Base-by-base conservation (phyloP, 2,113 vertebrate species). In the Chloroceryle aenea region DNA sequence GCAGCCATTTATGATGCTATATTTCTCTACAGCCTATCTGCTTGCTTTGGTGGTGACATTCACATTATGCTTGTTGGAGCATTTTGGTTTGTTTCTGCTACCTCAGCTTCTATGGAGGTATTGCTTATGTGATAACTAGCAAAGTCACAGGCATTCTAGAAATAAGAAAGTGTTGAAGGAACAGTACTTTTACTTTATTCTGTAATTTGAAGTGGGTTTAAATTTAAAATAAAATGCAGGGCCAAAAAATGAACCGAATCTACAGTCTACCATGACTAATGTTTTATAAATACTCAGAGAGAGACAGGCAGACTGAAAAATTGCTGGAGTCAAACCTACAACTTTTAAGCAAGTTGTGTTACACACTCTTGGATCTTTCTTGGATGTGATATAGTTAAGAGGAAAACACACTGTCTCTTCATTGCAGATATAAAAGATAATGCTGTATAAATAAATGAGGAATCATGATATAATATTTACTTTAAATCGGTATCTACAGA, bases 261-360 rank as follows among this genome's bases (percentile, higher is more conserved):
- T 71, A 62, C 10, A 86, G 25, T 29, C 25, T 73, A 36, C 42
- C 13, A 36, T 84, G 55, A 78, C 26, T 81, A 58, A 63, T 68
- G 6, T 43, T 80, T 91, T 72, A 61, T 72, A 91, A 93, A 77
- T 69, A 74, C 42, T 77, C 47, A 45, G 68, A 66, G 53, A 64
- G 50, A 94, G 66, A 53, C 34, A 93, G 77, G 73, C 48, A 59
- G 72, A 59, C 27, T 76, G 62, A 93, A 95, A 96, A 91, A 85
- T 32, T 58, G 13, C 45, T 83, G 20, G 29, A 89, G 45, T 85
- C 88, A 95, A 91, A 89, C 18, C 22, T 81, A 34, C 0, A 10
- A 34, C 48, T 76, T 14, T 91, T 73, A 73, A 64, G 30, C 3
- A 84, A 66, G n/a, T 76, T 91, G 53, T 82, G 30, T 84, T 87